Base-by-base conservation (phyloP, 1,140 invertebrate species). In the Daktulosphaira vitifoliae region DNA sequence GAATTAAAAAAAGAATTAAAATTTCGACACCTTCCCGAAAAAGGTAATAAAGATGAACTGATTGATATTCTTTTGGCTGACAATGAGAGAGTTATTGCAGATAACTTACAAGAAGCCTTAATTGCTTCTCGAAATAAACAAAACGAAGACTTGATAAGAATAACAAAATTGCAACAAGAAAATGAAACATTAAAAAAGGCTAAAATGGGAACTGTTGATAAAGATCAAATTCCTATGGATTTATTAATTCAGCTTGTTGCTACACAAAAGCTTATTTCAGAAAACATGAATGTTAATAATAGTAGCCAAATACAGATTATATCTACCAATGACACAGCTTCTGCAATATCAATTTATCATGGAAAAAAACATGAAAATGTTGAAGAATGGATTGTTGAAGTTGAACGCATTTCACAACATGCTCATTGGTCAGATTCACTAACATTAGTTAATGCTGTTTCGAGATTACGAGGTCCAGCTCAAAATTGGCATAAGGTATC, bases 401-500 rank as follows among this genome's bases (percentile, higher is more conserved):
- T 50, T 4, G 48, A 50, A 25, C 22, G 22, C 9, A 50, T 50
- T 26, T 50, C 48, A 13, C 13, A 15, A 6, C 23, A 25, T 26
- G 11, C 23, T 1, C 22, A 50, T n/a, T 50, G 23, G 48, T 11
- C 23, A 5, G 1, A 3, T 6, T 50, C 15, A 8, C 16, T 50
- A 50, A 50, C 48, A 7, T 16, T 50, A n/a, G 48, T 50, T 6
- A 25, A 26, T 26, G 48, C 48, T 1, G 48, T 50, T 2, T 50
- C 23, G 2, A 25, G 48, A 50, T 25, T 50, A 18, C 9, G 23
- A 26, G 23, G 48, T 26, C 2, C 48, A 50, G 23, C 48, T 4
- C 15, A 15, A 7, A 33, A 52, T 52, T 52, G 26, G 50, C 8
- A 52, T 13, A 52, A 52, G 33, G 50, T 52, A 18, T 52, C 50